Conservation (phyloP, 2,888 invertebrate species). For the Digitonthophagus gazella region DNA sequence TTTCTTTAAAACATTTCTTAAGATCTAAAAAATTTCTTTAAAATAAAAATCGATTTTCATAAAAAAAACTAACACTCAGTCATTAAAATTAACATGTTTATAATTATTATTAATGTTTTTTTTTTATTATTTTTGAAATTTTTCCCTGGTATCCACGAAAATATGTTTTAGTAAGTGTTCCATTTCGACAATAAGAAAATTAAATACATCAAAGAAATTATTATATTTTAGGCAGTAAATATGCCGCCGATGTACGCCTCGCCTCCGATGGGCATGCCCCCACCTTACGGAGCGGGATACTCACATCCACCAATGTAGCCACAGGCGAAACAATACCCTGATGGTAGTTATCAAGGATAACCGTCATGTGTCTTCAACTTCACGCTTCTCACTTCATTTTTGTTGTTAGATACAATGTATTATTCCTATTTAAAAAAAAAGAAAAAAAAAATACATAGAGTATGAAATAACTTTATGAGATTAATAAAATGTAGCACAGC, state of each 20-base stretch:
- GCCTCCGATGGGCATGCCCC: conserved; percentile 23
- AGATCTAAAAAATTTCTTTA: no score
- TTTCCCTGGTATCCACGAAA: conserved; percentile 9
- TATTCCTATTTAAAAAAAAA: not conserved
- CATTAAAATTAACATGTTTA: no score
- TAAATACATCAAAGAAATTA: not conserved
- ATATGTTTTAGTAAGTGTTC: conserved; percentile 8
- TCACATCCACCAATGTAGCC: conserved; percentile 24
- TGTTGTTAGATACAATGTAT: not conserved
- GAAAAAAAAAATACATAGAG: not conserved
- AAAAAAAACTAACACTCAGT: no score
- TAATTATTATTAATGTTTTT: not conserved
- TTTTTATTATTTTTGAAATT: conserved; percentile 8
- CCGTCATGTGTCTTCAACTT: not conserved
- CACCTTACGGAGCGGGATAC: conserved; percentile 18
- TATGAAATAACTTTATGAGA: not conserved
- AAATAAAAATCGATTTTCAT: no score
- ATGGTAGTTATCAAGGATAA: not conserved
- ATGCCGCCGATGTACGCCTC: conserved; percentile 19
- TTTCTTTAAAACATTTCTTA: no score
- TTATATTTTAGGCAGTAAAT: conserved; percentile 13
- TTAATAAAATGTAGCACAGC: not conserved
- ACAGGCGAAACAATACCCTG: not conserved
- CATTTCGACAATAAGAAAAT: not conserved
- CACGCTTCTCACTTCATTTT: not conserved